A percentile compares a stretch with the other conserved stretches of the same genome.
Conservation (phyloP, 2,797 vertebrate genomes). For the Adelosebastes latens region DNA sequence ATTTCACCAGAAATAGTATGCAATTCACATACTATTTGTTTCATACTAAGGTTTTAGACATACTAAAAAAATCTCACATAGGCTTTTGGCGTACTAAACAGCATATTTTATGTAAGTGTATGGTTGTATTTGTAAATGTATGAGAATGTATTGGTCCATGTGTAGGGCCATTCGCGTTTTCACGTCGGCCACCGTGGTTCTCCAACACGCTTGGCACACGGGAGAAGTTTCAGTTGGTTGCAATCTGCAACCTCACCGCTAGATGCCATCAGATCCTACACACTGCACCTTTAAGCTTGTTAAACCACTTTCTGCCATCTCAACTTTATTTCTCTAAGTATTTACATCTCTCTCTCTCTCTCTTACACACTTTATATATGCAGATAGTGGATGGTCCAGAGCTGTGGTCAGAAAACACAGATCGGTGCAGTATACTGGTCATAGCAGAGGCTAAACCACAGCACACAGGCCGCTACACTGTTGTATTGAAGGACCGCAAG, state of each 20-base stretch:
- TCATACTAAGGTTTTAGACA: no score
- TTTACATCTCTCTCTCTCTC: background rate
- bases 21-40: accelerated
- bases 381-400: slow-evolving; percentile 77
- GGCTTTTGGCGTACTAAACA: no score
- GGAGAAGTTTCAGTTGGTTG: background rate
- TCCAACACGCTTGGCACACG: no score
- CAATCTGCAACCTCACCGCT: background rate
- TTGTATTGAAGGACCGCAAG: slow-evolving; percentile 80
- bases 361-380: background rate
- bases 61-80: no score
- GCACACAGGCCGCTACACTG: slow-evolving; percentile 81
- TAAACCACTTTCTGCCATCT: background rate
- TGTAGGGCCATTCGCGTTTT: background rate
- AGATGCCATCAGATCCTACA: background rate
- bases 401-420: slow-evolving; percentile 71
- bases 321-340: background rate
- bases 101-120: no score
- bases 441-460: slow-evolving; percentile 71
- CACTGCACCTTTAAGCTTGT: background rate
- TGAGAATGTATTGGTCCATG: accelerated
- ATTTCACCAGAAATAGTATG: no score
- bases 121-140: no score
- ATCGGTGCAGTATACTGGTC: slow-evolving; percentile 78
- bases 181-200: accelerated